Evolutionary conservation across 2,888 invertebrate genomes (phyloP).

Genomic region (Thymelicus lineola): DNA sequence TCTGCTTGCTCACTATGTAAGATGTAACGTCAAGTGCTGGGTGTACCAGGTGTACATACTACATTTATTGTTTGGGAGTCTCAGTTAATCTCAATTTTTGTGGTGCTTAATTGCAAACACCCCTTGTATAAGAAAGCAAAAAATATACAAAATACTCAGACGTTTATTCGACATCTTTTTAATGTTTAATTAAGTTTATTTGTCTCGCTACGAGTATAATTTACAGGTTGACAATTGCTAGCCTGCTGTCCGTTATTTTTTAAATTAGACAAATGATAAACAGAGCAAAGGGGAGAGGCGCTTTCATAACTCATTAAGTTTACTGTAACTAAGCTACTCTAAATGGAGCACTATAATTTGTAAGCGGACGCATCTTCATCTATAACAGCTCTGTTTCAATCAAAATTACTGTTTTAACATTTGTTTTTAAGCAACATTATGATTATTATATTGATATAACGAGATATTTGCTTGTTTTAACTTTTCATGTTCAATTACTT

Average conservation of each 20-base stretch:
- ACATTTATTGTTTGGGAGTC: no score
- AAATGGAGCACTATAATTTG: slow-evolving; percentile 33
- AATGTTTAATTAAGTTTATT: background rate
- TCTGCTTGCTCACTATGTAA: no score
- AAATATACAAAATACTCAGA: no score
- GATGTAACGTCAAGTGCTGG: no score
- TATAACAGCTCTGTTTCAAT: slow-evolving; percentile 2
- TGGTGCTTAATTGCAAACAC: no score
- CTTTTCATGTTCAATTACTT: no score
- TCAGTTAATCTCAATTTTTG: no score
- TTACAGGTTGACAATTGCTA: background rate
- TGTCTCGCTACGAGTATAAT: background rate
- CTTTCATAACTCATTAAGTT: slow-evolving; percentile 50
- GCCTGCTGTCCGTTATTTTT: slow-evolving; percentile 50
- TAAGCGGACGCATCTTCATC: slow-evolving; percentile 8
- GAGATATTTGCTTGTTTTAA: no score
- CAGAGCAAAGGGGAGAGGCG: slow-evolving; percentile 47
- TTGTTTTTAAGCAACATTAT: background rate
- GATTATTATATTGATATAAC: no score
- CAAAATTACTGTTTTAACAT: background rate
- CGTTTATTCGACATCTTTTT: no score
- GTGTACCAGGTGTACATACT: no score
- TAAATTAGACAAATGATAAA: slow-evolving; percentile 62
- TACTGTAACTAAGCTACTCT: slow-evolving; percentile 40
- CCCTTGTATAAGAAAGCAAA: no score